phyloP scores from a whole-genome alignment of 1,140 invertebrate species.

The Tigriopus japonicus region DNA sequence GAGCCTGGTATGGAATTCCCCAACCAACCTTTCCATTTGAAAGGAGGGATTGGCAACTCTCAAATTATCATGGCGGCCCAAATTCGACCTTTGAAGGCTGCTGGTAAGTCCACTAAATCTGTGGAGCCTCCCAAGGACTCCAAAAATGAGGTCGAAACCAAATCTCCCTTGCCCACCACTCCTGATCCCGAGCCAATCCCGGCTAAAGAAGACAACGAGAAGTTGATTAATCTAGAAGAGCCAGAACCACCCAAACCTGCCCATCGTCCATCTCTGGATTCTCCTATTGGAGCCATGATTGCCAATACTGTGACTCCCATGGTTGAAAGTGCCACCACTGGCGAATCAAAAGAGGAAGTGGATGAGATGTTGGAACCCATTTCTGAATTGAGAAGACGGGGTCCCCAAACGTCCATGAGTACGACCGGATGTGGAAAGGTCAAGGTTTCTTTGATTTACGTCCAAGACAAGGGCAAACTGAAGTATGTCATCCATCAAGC shows the following conservation, averaged over 20 bases:
- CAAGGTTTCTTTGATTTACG: conserved; percentile 10
- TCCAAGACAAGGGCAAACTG: conserved; percentile 7
- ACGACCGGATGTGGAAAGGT: conserved; percentile 12
- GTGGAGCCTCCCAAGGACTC: no score
- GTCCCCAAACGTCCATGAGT: conserved; percentile 14
- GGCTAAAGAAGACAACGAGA: neutral
- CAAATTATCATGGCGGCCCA: neutral
- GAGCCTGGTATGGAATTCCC: conserved; percentile 14
- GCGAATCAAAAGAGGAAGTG: no score
- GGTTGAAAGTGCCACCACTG: no score
- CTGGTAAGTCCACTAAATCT: neutral
- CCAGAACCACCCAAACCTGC: no score
- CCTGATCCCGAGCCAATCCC: neutral
- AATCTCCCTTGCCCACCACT: neutral
- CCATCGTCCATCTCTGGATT: no score
- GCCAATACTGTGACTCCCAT: no score
- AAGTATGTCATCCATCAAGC: conserved; percentile 20
- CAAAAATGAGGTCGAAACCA: neutral
- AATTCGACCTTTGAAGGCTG: neutral
- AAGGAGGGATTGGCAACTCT: neutral
- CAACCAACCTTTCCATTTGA: conserved; percentile 7
- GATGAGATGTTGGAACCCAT: no score
- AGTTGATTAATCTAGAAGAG: neutral
- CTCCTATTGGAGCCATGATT: no score
- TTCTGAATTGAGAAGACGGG: neutral